Evolutionary conservation across 2,113 vertebrate genomes (phyloP), one percentile per base, ranked within the genome.

Genomic region (Oncorhynchus masou): DNA sequence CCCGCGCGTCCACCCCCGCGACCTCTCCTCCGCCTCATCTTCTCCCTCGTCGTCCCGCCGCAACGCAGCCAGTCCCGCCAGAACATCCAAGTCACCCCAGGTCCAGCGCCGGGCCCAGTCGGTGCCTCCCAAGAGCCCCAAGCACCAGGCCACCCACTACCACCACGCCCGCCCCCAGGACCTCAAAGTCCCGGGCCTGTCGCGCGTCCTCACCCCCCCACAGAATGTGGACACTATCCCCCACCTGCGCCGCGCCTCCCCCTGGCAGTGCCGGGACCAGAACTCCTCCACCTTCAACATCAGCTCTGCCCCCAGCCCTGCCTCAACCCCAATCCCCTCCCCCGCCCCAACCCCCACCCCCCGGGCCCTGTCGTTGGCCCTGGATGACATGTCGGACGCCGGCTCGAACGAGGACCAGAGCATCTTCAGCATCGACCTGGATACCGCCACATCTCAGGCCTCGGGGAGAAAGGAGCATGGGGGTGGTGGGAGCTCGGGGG

Each of bases 181-280:
- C 68, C 79, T 92, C 12, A 94, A 92, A 77, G 76, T 92, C 8
- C 93, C 95, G 0, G 86, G 92, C 0, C 54, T 96, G 16, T 95
- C 94, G 0, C 91, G 97, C 11, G 93, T 96, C 34, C 91, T 98
- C 45, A 95, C 88, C 0, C 83, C 95, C 0, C 94, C 93, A 6
- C 93, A 95, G 1, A 96, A 93, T 0, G 96, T 98, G 5, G 97
- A 98, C 88, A 92, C 87, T 5, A 91, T 98, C 7, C 95, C 96
- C 3, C 97, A 97, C 82, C 92, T 95, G 29, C 92, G 96, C 24
- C 94, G 94, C 70, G 95, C 93, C 74, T 95, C 93, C 0, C 95
- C 95, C 0, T 94, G 91, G 89, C 95, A 96, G 80, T 94, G 92
- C 74, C 91, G 94, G 0, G 90, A 96, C 24, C 97, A 98, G 90